Conservation (phyloP, 2,888 invertebrate species). For the Plemyria rubiginata region DNA sequence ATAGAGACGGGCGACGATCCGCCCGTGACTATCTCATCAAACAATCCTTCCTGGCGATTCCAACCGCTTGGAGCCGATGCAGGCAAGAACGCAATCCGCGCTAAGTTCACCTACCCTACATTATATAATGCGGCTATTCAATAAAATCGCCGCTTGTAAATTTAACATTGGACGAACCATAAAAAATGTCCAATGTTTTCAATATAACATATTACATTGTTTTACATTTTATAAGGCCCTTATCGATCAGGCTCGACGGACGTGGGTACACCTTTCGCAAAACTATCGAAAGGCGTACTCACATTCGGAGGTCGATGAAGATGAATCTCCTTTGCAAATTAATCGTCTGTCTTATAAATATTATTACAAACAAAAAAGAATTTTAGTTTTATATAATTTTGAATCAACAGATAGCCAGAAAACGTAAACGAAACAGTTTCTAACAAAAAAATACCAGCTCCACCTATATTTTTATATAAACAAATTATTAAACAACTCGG, state of each 20-base stretch:
- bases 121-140: slow-evolving; percentile 77
- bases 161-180: slow-evolving; percentile 73
- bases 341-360: slow-evolving; percentile 39
- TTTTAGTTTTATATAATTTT: slow-evolving; percentile 57
- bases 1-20: slow-evolving; percentile 50
- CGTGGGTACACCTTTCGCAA: slow-evolving; percentile 45
- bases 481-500: slow-evolving; percentile 79
- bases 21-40: slow-evolving; percentile 35
- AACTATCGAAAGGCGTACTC: slow-evolving; percentile 46
- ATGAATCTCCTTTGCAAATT: slow-evolving; percentile 45
- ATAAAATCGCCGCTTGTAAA: slow-evolving; percentile 82
- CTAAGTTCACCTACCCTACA: slow-evolving; percentile 54
- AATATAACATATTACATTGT: slow-evolving; percentile 48
- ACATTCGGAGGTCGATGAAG: slow-evolving; percentile 44
- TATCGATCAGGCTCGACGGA: slow-evolving; percentile 42
- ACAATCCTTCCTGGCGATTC: slow-evolving; percentile 24
- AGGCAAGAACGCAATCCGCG: slow-evolving; percentile 43
- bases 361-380: slow-evolving; percentile 58
- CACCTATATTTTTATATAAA: slow-evolving; percentile 75
- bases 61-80: slow-evolving; percentile 37
- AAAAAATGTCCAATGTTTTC: slow-evolving; percentile 64
- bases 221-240: slow-evolving; percentile 47
- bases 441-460: slow-evolving; percentile 76
- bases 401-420: slow-evolving; percentile 64
- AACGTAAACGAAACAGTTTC: slow-evolving; percentile 72